phyloP scores from a whole-genome alignment of 2,113 vertebrate species.

The Haemorhous mexicanus region DNA sequence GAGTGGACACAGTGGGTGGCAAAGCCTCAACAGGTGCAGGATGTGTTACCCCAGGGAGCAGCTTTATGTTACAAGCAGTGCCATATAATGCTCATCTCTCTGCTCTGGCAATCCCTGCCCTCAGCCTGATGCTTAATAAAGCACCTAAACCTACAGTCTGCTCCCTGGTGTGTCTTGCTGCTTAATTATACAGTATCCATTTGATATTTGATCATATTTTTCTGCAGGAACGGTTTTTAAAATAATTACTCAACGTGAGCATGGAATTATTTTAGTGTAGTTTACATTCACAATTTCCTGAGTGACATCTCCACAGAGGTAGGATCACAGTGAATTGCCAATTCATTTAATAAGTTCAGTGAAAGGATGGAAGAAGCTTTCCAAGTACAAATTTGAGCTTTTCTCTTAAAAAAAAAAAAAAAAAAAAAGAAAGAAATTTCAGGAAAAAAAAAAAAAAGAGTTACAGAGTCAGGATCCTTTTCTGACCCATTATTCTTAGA shows the following conservation, averaged over 20 bases:
- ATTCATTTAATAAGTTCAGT: background rate
- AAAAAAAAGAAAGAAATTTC: background rate
- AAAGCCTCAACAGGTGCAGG: slow-evolving; percentile 45
- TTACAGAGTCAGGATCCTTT: background rate
- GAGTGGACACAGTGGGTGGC: slow-evolving; percentile 8
- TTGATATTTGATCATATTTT: slow-evolving; percentile 58
- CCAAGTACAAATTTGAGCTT: background rate
- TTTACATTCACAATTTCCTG: background rate
- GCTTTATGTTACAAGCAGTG: slow-evolving; percentile 15
- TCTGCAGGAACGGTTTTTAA: slow-evolving; percentile 35
- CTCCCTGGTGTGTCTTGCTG: slow-evolving; percentile 49
- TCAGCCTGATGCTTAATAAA: slow-evolving; percentile 58
- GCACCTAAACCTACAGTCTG: slow-evolving; percentile 43
- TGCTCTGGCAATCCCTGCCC: background rate
- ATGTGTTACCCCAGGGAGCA: slow-evolving; percentile 31
- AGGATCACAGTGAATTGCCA: background rate
- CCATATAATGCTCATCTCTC: background rate
- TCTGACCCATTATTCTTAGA: background rate
- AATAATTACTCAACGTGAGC: slow-evolving; percentile 36
- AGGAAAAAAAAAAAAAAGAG: rapidly evolving
- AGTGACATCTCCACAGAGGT: background rate
- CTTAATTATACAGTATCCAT: slow-evolving; percentile 63
- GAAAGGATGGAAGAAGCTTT: background rate
- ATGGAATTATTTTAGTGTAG: slow-evolving; percentile 39
- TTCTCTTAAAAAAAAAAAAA: background rate